Base-by-base conservation (phyloP, 2,113 vertebrate species). In the Hucho hucho region DNA sequence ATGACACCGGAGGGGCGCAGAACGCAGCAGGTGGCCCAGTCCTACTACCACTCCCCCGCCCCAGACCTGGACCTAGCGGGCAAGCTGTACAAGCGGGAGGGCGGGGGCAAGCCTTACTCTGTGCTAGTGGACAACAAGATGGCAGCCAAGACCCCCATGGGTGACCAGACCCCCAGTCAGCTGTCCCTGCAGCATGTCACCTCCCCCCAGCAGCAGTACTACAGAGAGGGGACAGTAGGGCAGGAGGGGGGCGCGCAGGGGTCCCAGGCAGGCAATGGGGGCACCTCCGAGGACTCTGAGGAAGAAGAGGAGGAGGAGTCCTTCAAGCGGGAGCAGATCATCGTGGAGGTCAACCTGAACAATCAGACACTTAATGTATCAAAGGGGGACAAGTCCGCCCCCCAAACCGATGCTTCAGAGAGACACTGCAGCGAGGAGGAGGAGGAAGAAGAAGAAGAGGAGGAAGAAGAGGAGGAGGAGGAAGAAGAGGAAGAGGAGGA, bases 271-370 rank as follows among this genome's bases (percentile, higher is more conserved):
- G 87, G 81, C 88, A 76, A 93, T 71, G 75, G 95, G 72, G 88
- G 92, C 86, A 81, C 94, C 69, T 94, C 92, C 66, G 96, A 97
- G 1, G 95, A 96, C 74, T 95, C 95, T 46, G 95, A 96, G 69
- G 94, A 93, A 72, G 93, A 94, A 86, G 75, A 71, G 66, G 95
- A 96, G 69, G 94, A 95, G 94, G 95, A 93, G 81, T 93, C 93
- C 78, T 98, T 97, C 90, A 98, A 98, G 93, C 96, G 95, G 81
- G 96, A 97, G 88, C 97, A 99, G 94, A 99, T 99, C 87, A 99
- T 99, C 80, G 98, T 99, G 46, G 98, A 99, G 93, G 97, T 99
- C 79, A 99, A 99, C 92, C 94, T 99, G 90, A 99, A 99, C 94
- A 99, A 99, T 91, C 97, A 99, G 94, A 99, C 98, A 1, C 94